phyloP scores from a whole-genome alignment of 2,113 vertebrate genomes.

The Campylorhamphus procurvoides region DNA sequence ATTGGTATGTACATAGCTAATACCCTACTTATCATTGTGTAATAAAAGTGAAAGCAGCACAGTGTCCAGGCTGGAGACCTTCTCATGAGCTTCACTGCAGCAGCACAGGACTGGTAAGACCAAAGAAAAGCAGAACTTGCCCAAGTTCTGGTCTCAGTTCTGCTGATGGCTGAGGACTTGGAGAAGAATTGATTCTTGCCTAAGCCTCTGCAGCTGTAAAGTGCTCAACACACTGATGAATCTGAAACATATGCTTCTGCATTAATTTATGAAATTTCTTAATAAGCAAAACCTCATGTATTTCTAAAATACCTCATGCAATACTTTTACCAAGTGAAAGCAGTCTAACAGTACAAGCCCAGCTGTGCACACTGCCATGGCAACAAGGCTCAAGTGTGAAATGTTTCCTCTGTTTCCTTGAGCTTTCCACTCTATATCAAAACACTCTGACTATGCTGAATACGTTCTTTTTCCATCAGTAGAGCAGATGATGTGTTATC shows the following conservation, averaged over 20 bases:
- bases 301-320: neutral
- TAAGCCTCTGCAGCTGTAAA: neutral
- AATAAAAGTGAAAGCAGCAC: neutral
- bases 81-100: neutral
- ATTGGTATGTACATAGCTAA: neutral
- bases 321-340: neutral
- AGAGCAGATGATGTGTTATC: neutral
- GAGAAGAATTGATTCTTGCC: neutral
- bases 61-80: neutral
- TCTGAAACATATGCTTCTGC: neutral
- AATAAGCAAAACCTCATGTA: neutral
- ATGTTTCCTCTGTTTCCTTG: neutral
- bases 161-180: neutral
- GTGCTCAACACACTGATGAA: neutral
- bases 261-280: neutral
- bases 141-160: neutral
- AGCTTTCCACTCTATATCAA: neutral
- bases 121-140: neutral
- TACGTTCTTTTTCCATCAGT: neutral
- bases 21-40: neutral
- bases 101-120: neutral
- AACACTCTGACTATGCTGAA: neutral
- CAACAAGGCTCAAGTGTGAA: slow-evolving; percentile 9
- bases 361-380: neutral
- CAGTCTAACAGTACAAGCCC: neutral